Conservation (phyloP, 2,797 vertebrate genomes). For the Lacerta agilis region DNA sequence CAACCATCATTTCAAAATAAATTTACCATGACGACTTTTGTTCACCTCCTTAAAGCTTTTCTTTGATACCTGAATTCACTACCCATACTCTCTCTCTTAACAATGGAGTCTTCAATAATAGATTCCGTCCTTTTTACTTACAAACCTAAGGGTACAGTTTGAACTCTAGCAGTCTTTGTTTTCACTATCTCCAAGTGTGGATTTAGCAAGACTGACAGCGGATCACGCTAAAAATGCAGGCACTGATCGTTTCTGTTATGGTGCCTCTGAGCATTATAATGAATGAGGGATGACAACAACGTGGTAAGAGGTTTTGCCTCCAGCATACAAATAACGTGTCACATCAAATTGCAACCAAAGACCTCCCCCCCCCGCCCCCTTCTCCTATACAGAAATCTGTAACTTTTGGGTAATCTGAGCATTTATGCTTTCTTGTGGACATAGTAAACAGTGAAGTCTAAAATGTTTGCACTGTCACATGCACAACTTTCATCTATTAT, state of each 20-base stretch:
- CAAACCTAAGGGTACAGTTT: conserved; percentile 22
- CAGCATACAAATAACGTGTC: conserved; percentile 18
- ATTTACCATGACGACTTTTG: conserved; percentile 29
- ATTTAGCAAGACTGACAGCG: conserved; percentile 21
- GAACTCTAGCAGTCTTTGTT: conserved; percentile 9
- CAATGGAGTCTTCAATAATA: conserved; percentile 25
- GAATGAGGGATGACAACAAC: conserved; percentile 9
- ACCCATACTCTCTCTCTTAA: conserved; percentile 2
- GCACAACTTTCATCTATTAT: conserved; percentile 17
- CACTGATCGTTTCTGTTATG: conserved; percentile 22
- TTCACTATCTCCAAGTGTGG: conserved; percentile 18
- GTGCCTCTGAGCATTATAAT: conserved; percentile 11
- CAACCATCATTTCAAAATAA: not conserved
- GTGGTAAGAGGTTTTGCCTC: conserved; percentile 16
- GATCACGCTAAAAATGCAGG: conserved; percentile 22
- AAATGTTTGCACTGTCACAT: not conserved
- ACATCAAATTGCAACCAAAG: not conserved
- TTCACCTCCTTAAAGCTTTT: conserved; percentile 10
- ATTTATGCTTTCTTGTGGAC: not conserved
- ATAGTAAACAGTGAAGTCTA: not conserved
- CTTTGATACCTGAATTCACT: not conserved
- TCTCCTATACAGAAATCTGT: not conserved
- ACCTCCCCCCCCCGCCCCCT: not conserved
- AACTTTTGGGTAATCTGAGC: not conserved
- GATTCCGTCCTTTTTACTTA: conserved; percentile 15